Conservation (phyloP, 2,797 vertebrate species). For the Mormyrus hasselquistii region DNA sequence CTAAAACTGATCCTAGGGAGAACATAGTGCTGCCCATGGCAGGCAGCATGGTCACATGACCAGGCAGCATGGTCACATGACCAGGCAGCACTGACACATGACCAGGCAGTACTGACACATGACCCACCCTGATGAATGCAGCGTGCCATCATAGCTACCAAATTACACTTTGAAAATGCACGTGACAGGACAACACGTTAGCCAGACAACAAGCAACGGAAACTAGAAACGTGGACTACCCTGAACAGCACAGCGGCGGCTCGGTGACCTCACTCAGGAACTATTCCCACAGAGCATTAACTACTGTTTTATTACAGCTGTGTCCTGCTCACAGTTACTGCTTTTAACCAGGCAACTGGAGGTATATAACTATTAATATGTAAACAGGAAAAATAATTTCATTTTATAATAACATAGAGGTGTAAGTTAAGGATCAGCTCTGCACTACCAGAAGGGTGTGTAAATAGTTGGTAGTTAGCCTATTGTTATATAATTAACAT, state of each 20-base stretch:
- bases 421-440: neutral
- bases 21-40: neutral
- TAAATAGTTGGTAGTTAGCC: neutral
- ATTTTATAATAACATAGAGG: neutral
- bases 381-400: neutral
- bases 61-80: too few species aligned
- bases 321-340: neutral
- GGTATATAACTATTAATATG: neutral
- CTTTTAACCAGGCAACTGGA: neutral
- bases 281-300: neutral
- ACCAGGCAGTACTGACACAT: neutral
- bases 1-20: neutral
- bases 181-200: neutral
- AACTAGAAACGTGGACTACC: neutral
- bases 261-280: neutral
- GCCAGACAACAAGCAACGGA: neutral
- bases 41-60: neutral
- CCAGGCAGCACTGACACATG: too few species aligned
- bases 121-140: neutral
- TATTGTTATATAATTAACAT: too few species aligned
- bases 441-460: neutral
- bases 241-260: neutral
- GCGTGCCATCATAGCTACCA: neutral
- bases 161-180: neutral
- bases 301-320: neutral